phyloP scores from a whole-genome alignment of 1,140 invertebrate genomes.

The Carposina sasakii region DNA sequence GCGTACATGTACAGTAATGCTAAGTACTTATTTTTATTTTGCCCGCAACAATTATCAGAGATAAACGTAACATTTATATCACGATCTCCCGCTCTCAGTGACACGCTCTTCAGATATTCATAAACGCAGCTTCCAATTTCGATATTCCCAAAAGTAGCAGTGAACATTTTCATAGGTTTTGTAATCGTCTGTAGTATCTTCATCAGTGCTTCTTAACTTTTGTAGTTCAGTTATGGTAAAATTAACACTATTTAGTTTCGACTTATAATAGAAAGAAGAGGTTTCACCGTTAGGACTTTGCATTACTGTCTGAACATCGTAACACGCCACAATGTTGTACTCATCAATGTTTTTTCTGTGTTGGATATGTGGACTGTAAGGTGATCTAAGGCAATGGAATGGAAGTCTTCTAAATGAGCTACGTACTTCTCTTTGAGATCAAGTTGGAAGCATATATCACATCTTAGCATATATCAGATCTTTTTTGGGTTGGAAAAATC shows the following conservation, averaged over 20 bases:
- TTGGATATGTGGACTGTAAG: conserved; percentile 19
- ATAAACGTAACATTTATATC: conserved; percentile 40
- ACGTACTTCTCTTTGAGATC: conserved; percentile 26
- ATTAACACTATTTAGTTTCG: conserved; percentile 62
- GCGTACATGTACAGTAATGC: conserved; percentile 39
- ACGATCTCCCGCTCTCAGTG: conserved; percentile 15
- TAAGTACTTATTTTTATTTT: conserved; percentile 61
- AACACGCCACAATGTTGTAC: conserved; percentile 26
- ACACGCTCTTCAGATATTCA: conserved; percentile 31
- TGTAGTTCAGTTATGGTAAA: conserved; percentile 40
- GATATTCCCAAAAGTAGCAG: conserved; percentile 62
- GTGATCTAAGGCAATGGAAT: conserved; percentile 10
- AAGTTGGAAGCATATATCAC: conserved; percentile 41
- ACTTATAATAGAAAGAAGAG: conserved; percentile 51
- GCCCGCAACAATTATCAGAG: conserved; percentile 57
- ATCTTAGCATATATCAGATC: no score
- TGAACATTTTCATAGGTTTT: conserved; percentile 27
- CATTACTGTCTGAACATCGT: conserved; percentile 50
- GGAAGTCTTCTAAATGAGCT: no score
- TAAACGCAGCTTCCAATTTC: conserved; percentile 59
- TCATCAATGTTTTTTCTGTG: conserved; percentile 28
- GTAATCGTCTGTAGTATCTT: conserved; percentile 24
- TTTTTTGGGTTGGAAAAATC: conserved; percentile 51
- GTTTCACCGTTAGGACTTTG: conserved; percentile 36
- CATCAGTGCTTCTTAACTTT: conserved; percentile 6